These are phyloP conservation scores for Wiebesia pumilae DNA, from an alignment of 1,140 invertebrate species.

Conservation along the genomic window DNA sequence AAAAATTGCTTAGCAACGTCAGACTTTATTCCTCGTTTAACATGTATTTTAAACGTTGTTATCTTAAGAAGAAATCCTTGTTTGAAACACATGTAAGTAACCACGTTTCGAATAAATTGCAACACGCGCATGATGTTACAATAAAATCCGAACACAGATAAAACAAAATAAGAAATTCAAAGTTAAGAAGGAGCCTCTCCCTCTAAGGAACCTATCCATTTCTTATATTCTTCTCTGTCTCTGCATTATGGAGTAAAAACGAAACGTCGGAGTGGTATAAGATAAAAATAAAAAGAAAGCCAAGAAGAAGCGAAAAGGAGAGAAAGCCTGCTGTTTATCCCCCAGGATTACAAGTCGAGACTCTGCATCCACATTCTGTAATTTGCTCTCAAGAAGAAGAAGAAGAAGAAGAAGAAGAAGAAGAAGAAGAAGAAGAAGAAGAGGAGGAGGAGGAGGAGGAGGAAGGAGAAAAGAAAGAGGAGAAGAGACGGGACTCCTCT, in stretches of 20 bases:
- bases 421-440: conserved; percentile 24
- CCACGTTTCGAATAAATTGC: conserved; percentile 9
- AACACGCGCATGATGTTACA: background rate
- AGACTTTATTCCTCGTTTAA: background rate
- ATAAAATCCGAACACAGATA: background rate
- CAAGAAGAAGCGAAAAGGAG: conserved; percentile 48
- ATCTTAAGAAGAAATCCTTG: background rate
- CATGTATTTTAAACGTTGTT: background rate
- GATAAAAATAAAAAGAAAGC: conserved; percentile 28
- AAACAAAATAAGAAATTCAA: conserved; percentile 36
- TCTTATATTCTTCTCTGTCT: conserved; percentile 26
- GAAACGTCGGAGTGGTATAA: conserved; percentile 20
- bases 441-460: background rate
- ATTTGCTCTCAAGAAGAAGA: conserved; percentile 54
- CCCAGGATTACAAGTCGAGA: conserved; percentile 61
- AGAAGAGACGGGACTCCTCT: conserved; percentile 45
- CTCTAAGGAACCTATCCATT: conserved; percentile 20
- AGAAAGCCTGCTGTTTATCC: conserved; percentile 61
- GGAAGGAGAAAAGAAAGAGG: conserved; percentile 23
- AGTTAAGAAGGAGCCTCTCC: conserved; percentile 18
- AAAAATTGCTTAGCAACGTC: background rate
- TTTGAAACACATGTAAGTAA: background rate
- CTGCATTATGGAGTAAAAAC: conserved; percentile 43
- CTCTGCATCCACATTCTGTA: conserved; percentile 63
- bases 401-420: conserved; percentile 28